Base-by-base conservation (phyloP, 2,888 invertebrate species). In the Cancer borealis region DNA sequence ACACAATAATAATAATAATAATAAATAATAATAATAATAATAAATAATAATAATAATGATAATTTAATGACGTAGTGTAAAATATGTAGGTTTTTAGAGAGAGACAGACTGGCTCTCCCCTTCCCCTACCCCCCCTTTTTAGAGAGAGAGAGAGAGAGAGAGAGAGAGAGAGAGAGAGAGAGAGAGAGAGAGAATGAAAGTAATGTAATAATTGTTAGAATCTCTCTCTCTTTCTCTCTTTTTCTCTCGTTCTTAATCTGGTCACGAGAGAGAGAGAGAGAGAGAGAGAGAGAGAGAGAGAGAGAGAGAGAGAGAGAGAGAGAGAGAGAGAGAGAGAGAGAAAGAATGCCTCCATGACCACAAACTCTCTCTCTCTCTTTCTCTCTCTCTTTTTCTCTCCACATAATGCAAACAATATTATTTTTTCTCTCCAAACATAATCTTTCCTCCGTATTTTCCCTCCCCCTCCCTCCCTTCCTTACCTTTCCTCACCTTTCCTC, bases 1-100 rank as follows among this genome's bases (percentile, higher is more conserved):
- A 79, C 79, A 79, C 79, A 79, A 26, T 79, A 79, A 79, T 79
- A 79, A 79, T 79, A 79, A 79, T 79, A 79, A 79, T 79, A 79
- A 79, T 49, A 49, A 49, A 49, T 49, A 12, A 12, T 49, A 49
- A 49, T 49, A 49, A 49, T 49, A 3, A 79, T 26, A 26, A 26
- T 14, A 14, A 66, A 79, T 79, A 26, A 79, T 79, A 79, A 79
- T 79, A 12, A 79, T 79, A 26, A 79, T 79, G 26, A 79, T 79
- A 79, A 79, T 79, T 79, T 79, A 79, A 79, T 79, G 26, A 79
- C 26, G 26, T 79, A 79, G 79, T 79, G 79, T 79, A 79, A 79
- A 79, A 26, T 10, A 79, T 79, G 79, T 79, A 79, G 79, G 79
- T 79, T 79, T 79, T 79, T 79, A 79, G 79, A 79, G 79, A 79